These are phyloP conservation scores for Ailurus styani DNA, from an alignment of 2,113 vertebrate species.

Conservation along the genomic window DNA sequence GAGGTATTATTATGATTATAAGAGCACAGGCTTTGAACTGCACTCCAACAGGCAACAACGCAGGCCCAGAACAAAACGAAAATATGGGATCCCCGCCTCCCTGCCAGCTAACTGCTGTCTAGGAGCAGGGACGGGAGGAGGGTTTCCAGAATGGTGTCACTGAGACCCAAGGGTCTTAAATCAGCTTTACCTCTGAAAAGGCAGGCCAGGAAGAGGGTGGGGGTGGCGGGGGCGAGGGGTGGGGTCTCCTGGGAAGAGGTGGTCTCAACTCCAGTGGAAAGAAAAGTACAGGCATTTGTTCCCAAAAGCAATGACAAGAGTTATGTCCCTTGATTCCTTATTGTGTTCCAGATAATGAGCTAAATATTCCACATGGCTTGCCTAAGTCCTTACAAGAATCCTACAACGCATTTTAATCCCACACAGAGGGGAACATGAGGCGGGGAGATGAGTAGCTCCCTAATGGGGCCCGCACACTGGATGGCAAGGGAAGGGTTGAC, in stretches of 20 bases:
- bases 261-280: neutral
- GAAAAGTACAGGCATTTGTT: neutral
- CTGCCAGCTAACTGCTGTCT: neutral
- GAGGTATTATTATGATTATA: neutral
- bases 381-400: neutral
- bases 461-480: accelerated
- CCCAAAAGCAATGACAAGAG: neutral
- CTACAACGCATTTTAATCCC: neutral
- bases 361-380: neutral
- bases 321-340: neutral
- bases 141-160: neutral
- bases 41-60: neutral
- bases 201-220: neutral
- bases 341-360: neutral
- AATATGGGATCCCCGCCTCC: neutral
- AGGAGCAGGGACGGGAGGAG: neutral
- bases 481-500: neutral
- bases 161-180: neutral
- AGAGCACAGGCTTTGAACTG: neutral
- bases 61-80: neutral
- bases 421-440: neutral
- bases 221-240: no score
- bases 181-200: neutral
- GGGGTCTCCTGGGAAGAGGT: neutral
- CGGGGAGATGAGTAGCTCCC: neutral